A percentile compares a stretch with the other conserved stretches of the same genome.
Evolutionary conservation across 2,797 vertebrate genomes (phyloP).

Genomic region (Micropoecilia bifurca): DNA sequence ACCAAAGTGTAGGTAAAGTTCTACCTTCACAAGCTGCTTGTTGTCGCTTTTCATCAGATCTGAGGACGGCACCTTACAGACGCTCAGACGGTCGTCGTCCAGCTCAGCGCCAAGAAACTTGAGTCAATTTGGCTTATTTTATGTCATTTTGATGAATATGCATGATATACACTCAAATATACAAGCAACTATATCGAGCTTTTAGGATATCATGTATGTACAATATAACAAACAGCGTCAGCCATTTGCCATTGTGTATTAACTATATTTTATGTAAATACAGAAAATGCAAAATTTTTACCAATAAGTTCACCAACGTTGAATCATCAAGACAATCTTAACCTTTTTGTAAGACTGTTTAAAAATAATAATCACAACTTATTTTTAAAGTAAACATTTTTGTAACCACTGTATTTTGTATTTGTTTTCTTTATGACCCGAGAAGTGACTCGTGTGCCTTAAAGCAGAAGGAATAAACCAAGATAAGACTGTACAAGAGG

Average conservation of each 20-base stretch:
- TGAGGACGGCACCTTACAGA: constrained; percentile 92
- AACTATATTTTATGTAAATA: constrained; percentile 64
- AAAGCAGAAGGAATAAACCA: constrained; percentile 19
- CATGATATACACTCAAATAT: constrained; percentile 25
- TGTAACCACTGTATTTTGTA: constrained; percentile 10
- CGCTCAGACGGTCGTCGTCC: constrained; percentile 85
- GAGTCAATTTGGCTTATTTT: constrained; percentile 29
- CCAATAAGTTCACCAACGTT: constrained; percentile 8
- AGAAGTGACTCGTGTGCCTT: background rate
- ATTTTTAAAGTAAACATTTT: constrained; percentile 37
- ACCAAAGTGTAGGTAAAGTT: background rate
- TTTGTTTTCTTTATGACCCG: constrained; percentile 1
- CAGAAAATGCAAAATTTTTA: constrained; percentile 33
- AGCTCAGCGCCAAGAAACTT: constrained; percentile 82
- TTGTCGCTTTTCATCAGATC: constrained; percentile 74
- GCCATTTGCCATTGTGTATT: constrained; percentile 12
- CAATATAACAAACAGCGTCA: constrained; percentile 6
- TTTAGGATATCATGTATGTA: constrained; percentile 33
- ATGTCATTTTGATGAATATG: constrained; percentile 6
- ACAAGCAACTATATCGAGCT: constrained; percentile 19
- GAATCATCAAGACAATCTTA: constrained; percentile 1
- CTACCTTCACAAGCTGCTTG: background rate
- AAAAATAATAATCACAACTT: background rate
- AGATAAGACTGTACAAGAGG: constrained; percentile 80
- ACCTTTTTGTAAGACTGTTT: constrained; percentile 5